Percentiles rank a stretch among this genome's conserved stretches.
phyloP scores from a whole-genome alignment of 2,888 invertebrate genomes.

The Nomada goodeniana region DNA sequence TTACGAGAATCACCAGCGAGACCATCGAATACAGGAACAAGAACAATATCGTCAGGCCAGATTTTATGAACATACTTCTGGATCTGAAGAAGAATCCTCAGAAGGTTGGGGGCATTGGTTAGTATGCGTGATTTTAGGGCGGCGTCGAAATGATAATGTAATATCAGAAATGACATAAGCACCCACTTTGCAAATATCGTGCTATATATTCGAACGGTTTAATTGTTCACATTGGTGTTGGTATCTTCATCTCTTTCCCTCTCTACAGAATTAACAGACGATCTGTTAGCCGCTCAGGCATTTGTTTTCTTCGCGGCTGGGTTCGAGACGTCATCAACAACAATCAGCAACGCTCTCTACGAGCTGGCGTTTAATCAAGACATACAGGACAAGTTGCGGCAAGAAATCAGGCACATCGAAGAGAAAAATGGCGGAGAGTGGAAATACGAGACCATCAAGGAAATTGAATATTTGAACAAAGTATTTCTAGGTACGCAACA shows the following conservation, averaged over 20 bases:
- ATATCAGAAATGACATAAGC: too few species aligned
- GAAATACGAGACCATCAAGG: slow-evolving; percentile 81
- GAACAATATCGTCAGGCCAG: slow-evolving; percentile 82
- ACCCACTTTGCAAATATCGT: too few species aligned
- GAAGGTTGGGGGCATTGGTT: slow-evolving; percentile 68
- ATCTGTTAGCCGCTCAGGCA: slow-evolving; percentile 70
- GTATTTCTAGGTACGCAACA: slow-evolving; percentile 77
- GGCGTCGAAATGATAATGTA: too few species aligned
- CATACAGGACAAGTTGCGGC: slow-evolving; percentile 69
- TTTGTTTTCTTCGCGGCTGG: slow-evolving; percentile 75
- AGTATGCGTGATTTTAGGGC: background rate
- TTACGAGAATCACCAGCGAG: slow-evolving; percentile 70
- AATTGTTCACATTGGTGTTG: too few species aligned
- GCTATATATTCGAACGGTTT: too few species aligned
- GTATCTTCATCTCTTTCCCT: background rate
- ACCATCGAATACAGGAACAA: slow-evolving; percentile 81
- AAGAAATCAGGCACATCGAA: slow-evolving; percentile 66
- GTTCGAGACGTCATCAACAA: slow-evolving; percentile 74
- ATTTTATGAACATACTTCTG: slow-evolving; percentile 84
- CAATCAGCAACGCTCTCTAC: slow-evolving; percentile 73
- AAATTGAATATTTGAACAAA: slow-evolving; percentile 83
- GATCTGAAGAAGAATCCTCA: slow-evolving; percentile 76
- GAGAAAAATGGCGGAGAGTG: slow-evolving; percentile 77
- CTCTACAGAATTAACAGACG: slow-evolving; percentile 67
- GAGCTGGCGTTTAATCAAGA: slow-evolving; percentile 71